phyloP scores from a whole-genome alignment of 2,888 invertebrate genomes.

The Tetheella fluctuosa region DNA sequence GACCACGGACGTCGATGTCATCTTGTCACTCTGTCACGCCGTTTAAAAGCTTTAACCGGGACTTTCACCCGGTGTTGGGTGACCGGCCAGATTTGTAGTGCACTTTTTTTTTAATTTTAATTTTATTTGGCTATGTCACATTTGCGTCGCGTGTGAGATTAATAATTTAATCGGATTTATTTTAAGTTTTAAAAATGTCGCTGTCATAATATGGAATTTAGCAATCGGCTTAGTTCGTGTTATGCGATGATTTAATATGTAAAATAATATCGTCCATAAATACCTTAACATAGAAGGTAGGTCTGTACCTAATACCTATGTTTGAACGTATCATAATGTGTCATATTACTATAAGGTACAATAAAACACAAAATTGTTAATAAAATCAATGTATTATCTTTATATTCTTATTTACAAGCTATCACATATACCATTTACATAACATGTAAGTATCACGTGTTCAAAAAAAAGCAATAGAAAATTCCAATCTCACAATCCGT shows the following conservation, averaged over 20 bases:
- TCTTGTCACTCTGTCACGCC: slow-evolving; percentile 70
- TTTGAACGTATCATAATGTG: too few species aligned
- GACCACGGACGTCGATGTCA: slow-evolving; percentile 73
- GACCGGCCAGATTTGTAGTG: slow-evolving; percentile 55
- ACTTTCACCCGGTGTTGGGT: slow-evolving; percentile 77
- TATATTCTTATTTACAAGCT: neutral
- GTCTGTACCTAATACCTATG: too few species aligned
- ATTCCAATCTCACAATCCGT: slow-evolving; percentile 36
- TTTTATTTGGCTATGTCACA: slow-evolving; percentile 9
- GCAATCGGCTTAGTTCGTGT: neutral
- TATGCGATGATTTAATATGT: neutral
- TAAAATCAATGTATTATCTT: neutral
- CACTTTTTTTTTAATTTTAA: slow-evolving; percentile 34
- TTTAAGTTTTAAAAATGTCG: neutral
- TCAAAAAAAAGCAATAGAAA: slow-evolving; percentile 15
- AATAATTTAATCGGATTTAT: slow-evolving; percentile 2
- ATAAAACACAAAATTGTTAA: too few species aligned
- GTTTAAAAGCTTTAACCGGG: slow-evolving; percentile 66
- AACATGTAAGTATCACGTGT: neutral
- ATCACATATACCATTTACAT: neutral
- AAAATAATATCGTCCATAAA: too few species aligned
- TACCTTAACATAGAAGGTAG: too few species aligned
- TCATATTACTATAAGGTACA: too few species aligned
- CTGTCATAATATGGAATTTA: slow-evolving; percentile 9
- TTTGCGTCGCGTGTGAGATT: neutral